Evolutionary conservation across 2,888 invertebrate genomes (phyloP).

Genomic region (Amblyjoppa proteus): DNA sequence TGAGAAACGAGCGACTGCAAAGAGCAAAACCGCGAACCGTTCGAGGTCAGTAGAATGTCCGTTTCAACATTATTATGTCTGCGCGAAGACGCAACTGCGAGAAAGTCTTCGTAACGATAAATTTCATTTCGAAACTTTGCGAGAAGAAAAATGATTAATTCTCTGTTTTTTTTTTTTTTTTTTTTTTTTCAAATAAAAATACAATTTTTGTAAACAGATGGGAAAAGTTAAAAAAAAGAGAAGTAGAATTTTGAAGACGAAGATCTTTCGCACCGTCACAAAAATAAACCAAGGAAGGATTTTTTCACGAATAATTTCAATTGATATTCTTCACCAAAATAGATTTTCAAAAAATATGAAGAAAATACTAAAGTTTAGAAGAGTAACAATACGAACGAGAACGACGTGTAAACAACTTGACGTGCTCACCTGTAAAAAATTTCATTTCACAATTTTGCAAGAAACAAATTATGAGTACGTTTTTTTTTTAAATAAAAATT

Average conservation of each 20-base stretch:
- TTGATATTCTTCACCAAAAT: background rate
- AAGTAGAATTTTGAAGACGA: background rate
- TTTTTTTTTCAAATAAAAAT: background rate
- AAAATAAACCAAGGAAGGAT: background rate
- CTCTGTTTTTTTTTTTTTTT: no score
- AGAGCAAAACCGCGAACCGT: background rate
- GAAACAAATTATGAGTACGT: background rate
- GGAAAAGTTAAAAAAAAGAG: background rate
- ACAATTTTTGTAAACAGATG: background rate
- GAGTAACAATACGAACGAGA: background rate
- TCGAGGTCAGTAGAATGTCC: constrained; percentile 46
- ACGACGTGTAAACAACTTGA: constrained; percentile 18
- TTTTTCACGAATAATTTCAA: background rate
- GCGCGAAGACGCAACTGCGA: constrained; percentile 1
- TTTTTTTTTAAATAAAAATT: background rate
- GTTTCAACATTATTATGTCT: background rate
- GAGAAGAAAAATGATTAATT: background rate
- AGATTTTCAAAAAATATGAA: background rate
- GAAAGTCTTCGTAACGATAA: constrained; percentile 22
- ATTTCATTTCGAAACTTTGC: background rate
- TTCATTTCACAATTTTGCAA: background rate
- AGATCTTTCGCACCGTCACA: background rate
- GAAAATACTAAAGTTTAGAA: background rate
- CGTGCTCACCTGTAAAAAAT: constrained; percentile 23
- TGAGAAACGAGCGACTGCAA: constrained; percentile 5